Base-by-base conservation (phyloP, 2,888 invertebrate genomes). In the Hypercompe scribonia region DNA sequence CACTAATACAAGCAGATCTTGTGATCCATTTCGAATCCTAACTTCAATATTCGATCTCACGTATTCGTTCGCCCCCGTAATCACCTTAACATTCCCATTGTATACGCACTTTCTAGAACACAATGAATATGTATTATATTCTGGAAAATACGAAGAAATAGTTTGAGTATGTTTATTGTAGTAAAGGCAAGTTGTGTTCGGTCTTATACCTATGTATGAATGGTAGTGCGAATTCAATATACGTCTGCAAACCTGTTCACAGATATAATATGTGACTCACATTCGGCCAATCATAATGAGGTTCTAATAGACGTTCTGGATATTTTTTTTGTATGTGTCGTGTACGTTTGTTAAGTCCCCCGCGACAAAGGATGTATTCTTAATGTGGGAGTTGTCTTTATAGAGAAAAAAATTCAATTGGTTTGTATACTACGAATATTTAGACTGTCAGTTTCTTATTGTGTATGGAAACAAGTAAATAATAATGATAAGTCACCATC, bases 231-330 rank as follows among this genome's bases (percentile, higher is more conserved):
- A 61, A 33, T 76, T 46, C 65, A 72, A 71, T 77, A 71, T 65
- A 50, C 64, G 64, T 71, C 74, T 46, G 63, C 67, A 68, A 70
- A 64, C 76, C 72, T 65, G 54, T 65, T 33, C 39, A 28, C 42
- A 65, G 81, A 81, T 76, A 77, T 71, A 75, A 70, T 68, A 66
- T 39, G 42, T 15, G 58, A 65, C 71, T 74, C 65, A 73, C 71
- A 54, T 69, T 71, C 71, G 65, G 31, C n/a, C 50, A 66, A 71
- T 76, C 61, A 65, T 76, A 71, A 68, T 21, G 71, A 70, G 54
- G 36, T 63, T 33, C 18, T 33, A 63, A 63, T 33, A 31, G 13
- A n/a, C n/a, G n/a, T n/a, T n/a, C n/a, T n/a, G n/a, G n/a, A n/a
- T n/a, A n/a, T n/a, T n/a, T n/a, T n/a, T n/a, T n/a, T n/a, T n/a